These are phyloP conservation scores for Thamnophis sirtalis DNA, from an alignment of 2,113 vertebrate species.

Conservation along the genomic window DNA sequence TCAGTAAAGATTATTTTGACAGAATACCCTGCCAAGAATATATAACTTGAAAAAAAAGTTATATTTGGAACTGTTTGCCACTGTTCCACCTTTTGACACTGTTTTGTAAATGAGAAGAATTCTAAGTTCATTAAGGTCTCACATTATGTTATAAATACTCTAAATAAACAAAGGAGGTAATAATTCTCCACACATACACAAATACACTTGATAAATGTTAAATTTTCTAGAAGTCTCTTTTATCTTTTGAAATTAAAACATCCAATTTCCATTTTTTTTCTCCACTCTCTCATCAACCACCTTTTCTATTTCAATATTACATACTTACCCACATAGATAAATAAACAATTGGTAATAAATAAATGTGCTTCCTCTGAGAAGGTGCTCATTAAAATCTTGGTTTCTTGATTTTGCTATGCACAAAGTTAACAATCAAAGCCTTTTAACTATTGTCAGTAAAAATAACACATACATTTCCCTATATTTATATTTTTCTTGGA, in stretches of 20 bases:
- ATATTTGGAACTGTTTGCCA: background rate
- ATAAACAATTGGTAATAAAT: conserved; percentile 57
- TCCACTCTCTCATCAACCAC: conserved; percentile 26
- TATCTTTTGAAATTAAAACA: background rate
- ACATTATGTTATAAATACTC: background rate
- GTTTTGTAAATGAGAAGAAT: background rate
- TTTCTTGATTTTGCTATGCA: conserved; percentile 38
- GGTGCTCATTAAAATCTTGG: conserved; percentile 57
- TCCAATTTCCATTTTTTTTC: conserved; percentile 21
- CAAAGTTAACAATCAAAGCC: conserved; percentile 39
- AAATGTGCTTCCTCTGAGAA: conserved; percentile 61
- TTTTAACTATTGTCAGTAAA: conserved; percentile 31
- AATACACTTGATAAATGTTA: background rate
- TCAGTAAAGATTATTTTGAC: background rate
- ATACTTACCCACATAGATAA: conserved; percentile 39
- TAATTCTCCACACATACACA: background rate
- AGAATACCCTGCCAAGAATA: background rate
- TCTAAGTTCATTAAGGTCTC: background rate
- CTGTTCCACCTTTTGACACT: accelerated
- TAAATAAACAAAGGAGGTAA: background rate
- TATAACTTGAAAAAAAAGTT: background rate
- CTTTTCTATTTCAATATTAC: conserved; percentile 47
- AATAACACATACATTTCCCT: conserved; percentile 22
- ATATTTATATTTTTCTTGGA: conserved; percentile 1
- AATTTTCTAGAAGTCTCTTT: background rate